These are phyloP conservation scores for Herpailurus yagouaroundi DNA, from an alignment of 2,113 vertebrate species.

Conservation along the genomic window DNA sequence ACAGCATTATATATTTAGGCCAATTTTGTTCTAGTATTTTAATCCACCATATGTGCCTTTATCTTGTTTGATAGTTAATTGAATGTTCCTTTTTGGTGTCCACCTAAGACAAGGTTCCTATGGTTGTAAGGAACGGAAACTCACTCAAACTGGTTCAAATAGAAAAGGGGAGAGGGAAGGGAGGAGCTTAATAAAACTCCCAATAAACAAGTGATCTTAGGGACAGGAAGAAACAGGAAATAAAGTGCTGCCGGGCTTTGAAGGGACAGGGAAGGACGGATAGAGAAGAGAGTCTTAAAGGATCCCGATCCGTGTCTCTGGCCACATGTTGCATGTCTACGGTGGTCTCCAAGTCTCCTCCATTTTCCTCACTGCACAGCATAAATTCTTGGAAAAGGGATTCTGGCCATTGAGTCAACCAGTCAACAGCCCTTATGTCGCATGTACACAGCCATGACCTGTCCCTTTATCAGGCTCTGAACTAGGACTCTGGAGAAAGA, in stretches of 20 bases:
- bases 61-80: not conserved
- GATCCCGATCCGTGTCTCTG: not conserved
- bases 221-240: not conserved
- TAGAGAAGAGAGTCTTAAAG: not conserved
- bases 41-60: not conserved
- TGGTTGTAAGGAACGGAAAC: not conserved
- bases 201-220: not conserved
- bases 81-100: not conserved
- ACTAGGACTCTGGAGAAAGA: not conserved
- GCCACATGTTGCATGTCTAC: rapidly evolving
- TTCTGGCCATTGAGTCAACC: not conserved
- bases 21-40: not conserved
- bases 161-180: not conserved
- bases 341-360: not conserved
- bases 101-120: not conserved
- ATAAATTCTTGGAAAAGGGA: not conserved
- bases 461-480: not conserved
- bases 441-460: not conserved
- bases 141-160: not conserved
- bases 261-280: not conserved
- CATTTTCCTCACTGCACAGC: not conserved
- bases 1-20: not conserved
- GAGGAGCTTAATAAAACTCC: not conserved
- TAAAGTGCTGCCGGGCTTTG: not conserved
- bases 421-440: not conserved